Base-by-base conservation (phyloP, 2,113 vertebrate genomes). In the Syngnathus typhle region DNA sequence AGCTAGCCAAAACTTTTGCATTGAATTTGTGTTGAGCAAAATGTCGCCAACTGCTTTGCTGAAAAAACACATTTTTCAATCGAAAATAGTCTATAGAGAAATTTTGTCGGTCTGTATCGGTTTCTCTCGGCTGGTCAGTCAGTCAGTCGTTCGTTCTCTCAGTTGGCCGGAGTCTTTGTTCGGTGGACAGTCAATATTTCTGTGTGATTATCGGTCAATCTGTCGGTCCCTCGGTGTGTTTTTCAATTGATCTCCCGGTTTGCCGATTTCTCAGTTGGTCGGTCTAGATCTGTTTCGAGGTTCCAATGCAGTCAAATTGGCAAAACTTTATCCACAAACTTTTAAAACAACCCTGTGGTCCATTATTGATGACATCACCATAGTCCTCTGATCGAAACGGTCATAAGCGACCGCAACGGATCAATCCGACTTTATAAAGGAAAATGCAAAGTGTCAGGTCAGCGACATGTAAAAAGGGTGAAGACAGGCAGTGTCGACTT, bases 401-500 rank as follows among this genome's bases (percentile, higher is more conserved):
- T 6, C 16, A 18, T 18, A 18, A 59, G 6, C 36, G 56, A 58
- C 56, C 7, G n/a, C 21, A 54, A 23, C n/a, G 3, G 65, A 64
- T 66, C 41, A 67, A 38, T 6, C 6, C 4, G 51, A 68, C 56
- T 59, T 47, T 62, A 32, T 32, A 32, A 44, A 60, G 32, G 6
- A 15, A 19, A 37, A 37, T 59, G 62, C 46, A 67, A 43, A 51
- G 58, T 66, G 62, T 79, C 68, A 69, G 51, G 74, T 77, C 67
- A 36, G 23, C 68, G 59, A 47, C 49, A 74, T 46, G 64, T 74
- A 70, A 72, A 73, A 60, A 38, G 71, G 15, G 76, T 68, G 76
- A 68, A 32, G 81, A 84, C 81, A 77, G 76, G 63, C 69, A 32
- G 69, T 79, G 74, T 80, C 68, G 64, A 69, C 71, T 36, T 43